These are phyloP conservation scores for Argyresthia albistria DNA, from an alignment of 2,888 invertebrate species.

Conservation along the genomic window DNA sequence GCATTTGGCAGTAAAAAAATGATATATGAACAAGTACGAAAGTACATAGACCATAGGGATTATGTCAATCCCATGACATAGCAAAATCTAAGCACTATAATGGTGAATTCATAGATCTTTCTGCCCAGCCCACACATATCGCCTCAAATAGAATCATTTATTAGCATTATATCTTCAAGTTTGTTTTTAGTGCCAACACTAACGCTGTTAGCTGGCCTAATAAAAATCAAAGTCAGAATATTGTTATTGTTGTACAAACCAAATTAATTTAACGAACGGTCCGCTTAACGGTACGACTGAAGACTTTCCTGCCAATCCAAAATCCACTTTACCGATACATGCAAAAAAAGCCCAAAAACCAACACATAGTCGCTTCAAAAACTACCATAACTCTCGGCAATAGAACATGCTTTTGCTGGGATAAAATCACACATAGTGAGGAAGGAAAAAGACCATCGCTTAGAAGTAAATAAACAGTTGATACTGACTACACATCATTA, in stretches of 20 bases:
- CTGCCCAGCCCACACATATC: no score
- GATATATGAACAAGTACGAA: no score
- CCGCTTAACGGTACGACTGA: constrained; percentile 54
- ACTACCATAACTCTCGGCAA: constrained; percentile 10
- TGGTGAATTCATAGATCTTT: no score
- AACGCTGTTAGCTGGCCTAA: no score
- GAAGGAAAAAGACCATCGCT: constrained; percentile 22
- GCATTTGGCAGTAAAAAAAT: no score
- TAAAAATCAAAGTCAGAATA: no score
- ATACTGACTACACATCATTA: constrained; percentile 65
- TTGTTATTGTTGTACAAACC: constrained; percentile 14
- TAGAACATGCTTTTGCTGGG: constrained; percentile 23
- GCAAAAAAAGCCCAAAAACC: constrained; percentile 15
- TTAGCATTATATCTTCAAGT: no score
- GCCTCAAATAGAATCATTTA: no score
- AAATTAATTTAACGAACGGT: constrained; percentile 64
- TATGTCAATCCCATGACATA: no score
- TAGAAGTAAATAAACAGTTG: constrained; percentile 67
- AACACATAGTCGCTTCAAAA: constrained; percentile 17
- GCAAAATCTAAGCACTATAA: no score
- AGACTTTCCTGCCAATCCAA: constrained; percentile 58
- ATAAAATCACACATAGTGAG: constrained; percentile 24
- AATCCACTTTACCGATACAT: constrained; percentile 22
- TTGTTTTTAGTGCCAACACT: no score
- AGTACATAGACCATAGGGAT: no score